Percentiles rank a stretch among this genome's conserved stretches.
Conservation (phyloP, 2,113 vertebrate species). For the Pelecanoides urinatrix region DNA sequence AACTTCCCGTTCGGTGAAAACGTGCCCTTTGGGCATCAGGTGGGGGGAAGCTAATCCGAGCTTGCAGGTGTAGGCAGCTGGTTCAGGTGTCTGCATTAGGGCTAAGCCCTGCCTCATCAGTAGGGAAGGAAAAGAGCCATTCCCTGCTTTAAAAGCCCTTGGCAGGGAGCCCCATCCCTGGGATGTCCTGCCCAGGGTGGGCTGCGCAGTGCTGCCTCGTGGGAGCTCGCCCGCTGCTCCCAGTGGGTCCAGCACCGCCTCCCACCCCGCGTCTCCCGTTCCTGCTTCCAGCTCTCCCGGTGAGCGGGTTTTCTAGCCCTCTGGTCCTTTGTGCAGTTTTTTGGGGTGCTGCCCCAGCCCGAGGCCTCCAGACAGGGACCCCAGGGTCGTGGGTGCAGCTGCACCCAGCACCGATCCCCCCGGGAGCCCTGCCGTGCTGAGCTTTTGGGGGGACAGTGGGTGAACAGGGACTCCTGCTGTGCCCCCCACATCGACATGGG, state of each 20-base stretch:
- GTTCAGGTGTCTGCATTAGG: not conserved
- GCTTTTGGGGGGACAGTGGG: not conserved
- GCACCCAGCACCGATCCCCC: accelerated
- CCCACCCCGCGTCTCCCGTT: accelerated
- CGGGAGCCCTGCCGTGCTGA: accelerated
- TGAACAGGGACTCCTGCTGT: not conserved
- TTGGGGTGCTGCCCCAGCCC: not conserved
- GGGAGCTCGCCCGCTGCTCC: not conserved
- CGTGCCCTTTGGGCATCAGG: not conserved
- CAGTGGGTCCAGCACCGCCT: accelerated
- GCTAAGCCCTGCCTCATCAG: not conserved
- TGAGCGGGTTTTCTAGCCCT: not conserved
- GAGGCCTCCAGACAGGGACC: not conserved
- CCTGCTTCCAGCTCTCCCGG: not conserved
- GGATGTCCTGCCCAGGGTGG: not conserved
- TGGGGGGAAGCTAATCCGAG: not conserved
- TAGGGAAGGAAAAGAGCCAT: not conserved
- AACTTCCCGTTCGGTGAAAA: not conserved
- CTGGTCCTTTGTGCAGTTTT: not conserved
- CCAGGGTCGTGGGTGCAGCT: accelerated
- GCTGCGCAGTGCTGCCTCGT: accelerated
- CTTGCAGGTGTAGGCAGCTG: not conserved
- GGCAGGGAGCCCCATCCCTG: accelerated
- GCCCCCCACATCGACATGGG: not conserved
- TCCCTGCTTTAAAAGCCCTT: not conserved